Evolutionary conservation across 2,113 vertebrate species (phyloP), one percentile per base, ranked within the genome.

Genomic region (Ascaphus truei): DNA sequence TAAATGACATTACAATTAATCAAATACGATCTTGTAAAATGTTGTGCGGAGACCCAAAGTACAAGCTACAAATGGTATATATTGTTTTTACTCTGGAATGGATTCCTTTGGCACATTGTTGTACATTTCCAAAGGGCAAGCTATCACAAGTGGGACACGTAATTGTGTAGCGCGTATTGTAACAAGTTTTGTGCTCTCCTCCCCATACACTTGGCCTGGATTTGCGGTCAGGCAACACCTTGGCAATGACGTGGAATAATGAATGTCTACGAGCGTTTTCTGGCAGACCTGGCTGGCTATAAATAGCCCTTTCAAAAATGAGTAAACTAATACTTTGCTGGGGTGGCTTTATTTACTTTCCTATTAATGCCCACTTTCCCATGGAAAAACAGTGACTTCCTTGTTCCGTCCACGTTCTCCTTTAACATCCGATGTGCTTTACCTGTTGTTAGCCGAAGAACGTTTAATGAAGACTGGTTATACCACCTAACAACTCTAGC

Each of bases 41-140:
- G 26, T 11, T n/a, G 33, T 16, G 48, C 30, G 5, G 23, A 18
- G 48, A 13, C 11, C 9, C 26, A 18, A n/a, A 10, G 13, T 11
- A 16, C 16, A 11, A 33, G 62, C 12, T 8, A 7, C 13, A 52
- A 12, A 3, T 13, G n/a, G n/a, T n/a, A n/a, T n/a, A n/a, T n/a
- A n/a, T n/a, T n/a, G n/a, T n/a, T 43, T 75, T 48, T 68, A 62
- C 13, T 8, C 59, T n/a, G n/a, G 69, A 71, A 71, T 78, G 50
- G 72, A 33, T 63, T 4, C 5, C 61, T 66, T 37, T 60, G 11
- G 1, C n/a, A 72, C 56, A n/a, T 45, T 0, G 4, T 13, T 56
- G 23, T 72, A 1, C 2, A 1, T 1, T 47, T 69, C 68, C 67
- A 74, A 25, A 62, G 55, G 73, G 75, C 78, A 81, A 79, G 72